These are phyloP conservation scores for Deladenus siricidicola DNA, from an alignment of 2,888 invertebrate species.

Conservation along the genomic window DNA sequence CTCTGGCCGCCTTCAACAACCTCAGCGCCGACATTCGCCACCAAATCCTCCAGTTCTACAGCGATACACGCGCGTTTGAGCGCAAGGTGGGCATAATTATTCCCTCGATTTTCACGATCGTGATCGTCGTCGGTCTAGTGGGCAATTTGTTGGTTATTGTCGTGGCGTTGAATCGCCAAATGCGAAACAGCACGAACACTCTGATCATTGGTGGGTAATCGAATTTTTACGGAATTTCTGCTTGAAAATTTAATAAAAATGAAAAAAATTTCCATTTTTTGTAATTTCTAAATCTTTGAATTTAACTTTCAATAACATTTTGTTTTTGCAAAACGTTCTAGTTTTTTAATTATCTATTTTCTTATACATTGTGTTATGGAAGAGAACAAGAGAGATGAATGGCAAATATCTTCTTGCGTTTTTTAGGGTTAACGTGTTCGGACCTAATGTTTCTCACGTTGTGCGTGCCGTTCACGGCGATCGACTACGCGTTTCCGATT, in stretches of 20 bases:
- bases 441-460: constrained; percentile 83
- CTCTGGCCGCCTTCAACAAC: background rate
- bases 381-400: too few species aligned
- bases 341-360: too few species aligned
- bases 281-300: too few species aligned
- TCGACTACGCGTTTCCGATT: constrained; percentile 74
- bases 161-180: constrained; percentile 76
- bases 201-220: constrained; percentile 64
- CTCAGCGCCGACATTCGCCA: background rate
- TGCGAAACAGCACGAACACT: constrained; percentile 85
- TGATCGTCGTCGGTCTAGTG: constrained; percentile 75
- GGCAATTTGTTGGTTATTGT: constrained; percentile 84
- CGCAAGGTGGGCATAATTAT: constrained; percentile 45
- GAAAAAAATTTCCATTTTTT: too few species aligned
- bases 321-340: too few species aligned
- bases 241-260: too few species aligned
- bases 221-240: background rate
- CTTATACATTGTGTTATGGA: too few species aligned
- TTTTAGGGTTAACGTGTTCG: constrained; percentile 55
- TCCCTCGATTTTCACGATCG: constrained; percentile 67
- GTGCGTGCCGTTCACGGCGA: constrained; percentile 87
- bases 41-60: constrained; percentile 34
- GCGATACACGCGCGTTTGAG: constrained; percentile 44
- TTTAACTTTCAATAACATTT: too few species aligned
- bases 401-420: too few species aligned